Conservation (phyloP, 2,888 invertebrate species). For the Chironomus riparius region DNA sequence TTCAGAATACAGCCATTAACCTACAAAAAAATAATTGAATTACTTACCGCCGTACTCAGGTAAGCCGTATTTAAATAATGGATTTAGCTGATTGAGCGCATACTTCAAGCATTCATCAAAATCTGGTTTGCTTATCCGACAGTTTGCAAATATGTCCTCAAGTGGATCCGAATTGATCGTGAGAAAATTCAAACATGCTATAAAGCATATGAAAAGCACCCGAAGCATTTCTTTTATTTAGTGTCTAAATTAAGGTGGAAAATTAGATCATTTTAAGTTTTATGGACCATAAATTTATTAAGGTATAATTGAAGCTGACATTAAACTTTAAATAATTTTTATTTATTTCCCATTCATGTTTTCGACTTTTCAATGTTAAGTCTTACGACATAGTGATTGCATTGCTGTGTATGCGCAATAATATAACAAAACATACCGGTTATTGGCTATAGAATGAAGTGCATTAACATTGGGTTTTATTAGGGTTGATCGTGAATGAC, state of each 20-base stretch:
- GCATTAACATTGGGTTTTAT: no score
- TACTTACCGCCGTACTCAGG: constrained; percentile 44
- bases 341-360: no score
- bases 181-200: neutral
- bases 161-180: neutral
- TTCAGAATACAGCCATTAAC: neutral
- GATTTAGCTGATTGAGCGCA: constrained; percentile 3
- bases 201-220: neutral
- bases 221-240: neutral
- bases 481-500: no score
- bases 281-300: neutral
- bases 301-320: no score
- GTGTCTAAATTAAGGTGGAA: no score
- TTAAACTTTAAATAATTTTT: no score
- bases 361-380: neutral
- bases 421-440: no score
- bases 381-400: neutral
- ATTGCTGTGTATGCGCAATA: neutral
- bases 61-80: constrained; percentile 11
- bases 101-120: constrained; percentile 4
- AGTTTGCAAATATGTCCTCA: constrained; percentile 7
- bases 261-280: no score
- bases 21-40: no score
- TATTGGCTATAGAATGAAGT: no score
- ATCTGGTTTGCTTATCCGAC: neutral